These are phyloP conservation scores for Sus scrofa DNA, from an alignment of 2,113 vertebrate genomes.

Conservation along the genomic window DNA sequence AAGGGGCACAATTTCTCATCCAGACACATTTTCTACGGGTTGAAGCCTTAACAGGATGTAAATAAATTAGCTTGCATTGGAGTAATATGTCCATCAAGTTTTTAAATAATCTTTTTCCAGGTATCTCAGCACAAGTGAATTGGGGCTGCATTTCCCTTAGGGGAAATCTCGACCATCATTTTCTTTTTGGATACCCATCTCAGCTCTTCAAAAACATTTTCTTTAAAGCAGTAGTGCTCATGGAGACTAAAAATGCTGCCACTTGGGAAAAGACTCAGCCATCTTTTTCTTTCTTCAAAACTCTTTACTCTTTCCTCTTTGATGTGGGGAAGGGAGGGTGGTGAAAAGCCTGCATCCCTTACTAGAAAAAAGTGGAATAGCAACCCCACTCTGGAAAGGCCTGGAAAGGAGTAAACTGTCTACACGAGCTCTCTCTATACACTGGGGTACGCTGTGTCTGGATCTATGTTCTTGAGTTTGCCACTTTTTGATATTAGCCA, in stretches of 20 bases:
- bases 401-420: background rate
- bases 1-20: background rate
- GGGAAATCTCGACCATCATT: background rate
- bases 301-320: background rate
- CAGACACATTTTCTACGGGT: background rate
- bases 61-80: constrained; percentile 40
- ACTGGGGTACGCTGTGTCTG: background rate
- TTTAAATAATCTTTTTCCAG: background rate
- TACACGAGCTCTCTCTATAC: background rate
- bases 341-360: background rate
- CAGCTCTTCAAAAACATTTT: constrained; percentile 26
- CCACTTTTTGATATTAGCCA: background rate
- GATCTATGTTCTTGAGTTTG: constrained; percentile 20
- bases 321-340: background rate
- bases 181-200: constrained; percentile 11
- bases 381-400: background rate
- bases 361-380: background rate
- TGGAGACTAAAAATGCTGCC: background rate
- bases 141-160: constrained; percentile 9
- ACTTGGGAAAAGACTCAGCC: background rate
- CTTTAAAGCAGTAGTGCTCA: background rate
- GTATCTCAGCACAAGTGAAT: background rate
- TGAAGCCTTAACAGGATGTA: background rate
- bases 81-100: background rate
- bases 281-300: constrained; percentile 26